Evolutionary conservation across 2,797 vertebrate species (phyloP).

Genomic region (Protonibea diacanthus): DNA sequence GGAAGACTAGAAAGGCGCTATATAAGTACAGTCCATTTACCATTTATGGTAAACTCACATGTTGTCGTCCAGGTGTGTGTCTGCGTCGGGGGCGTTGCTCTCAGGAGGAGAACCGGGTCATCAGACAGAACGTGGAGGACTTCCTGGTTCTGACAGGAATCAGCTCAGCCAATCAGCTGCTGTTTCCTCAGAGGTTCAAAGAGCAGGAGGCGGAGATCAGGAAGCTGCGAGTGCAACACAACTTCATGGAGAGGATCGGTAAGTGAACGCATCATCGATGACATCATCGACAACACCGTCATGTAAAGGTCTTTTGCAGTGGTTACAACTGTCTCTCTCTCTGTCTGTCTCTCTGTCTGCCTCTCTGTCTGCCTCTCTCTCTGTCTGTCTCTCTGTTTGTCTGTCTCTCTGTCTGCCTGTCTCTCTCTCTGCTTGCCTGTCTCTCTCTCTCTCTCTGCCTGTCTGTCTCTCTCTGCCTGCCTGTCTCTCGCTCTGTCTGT

Average conservation of each 20-base stretch:
- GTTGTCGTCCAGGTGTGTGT: conserved; percentile 64
- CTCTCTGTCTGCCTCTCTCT: no score
- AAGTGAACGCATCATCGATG: not conserved
- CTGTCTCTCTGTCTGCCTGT: not conserved
- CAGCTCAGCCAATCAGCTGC: conserved; percentile 63
- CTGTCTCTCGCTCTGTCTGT: not conserved
- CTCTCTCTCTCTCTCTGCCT: not conserved
- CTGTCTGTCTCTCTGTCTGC: no score
- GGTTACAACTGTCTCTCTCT: no score
- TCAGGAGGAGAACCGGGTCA: conserved; percentile 65
- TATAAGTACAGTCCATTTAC: no score
- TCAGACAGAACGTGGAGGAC: conserved; percentile 73
- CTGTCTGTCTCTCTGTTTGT: not conserved
- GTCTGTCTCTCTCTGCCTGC: conserved; percentile 1
- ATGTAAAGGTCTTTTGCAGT: no score
- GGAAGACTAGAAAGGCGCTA: no score
- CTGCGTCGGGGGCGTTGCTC: conserved; percentile 72
- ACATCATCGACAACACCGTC: not conserved
- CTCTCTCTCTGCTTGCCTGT: not conserved
- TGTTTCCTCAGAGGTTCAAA: conserved; percentile 72
- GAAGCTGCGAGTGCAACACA: conserved; percentile 51
- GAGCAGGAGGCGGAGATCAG: conserved; percentile 46
- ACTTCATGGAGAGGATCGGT: conserved; percentile 75
- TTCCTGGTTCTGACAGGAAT: conserved; percentile 79
- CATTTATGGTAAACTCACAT: not conserved